Evolutionary conservation across 2,888 invertebrate species (phyloP).

Genomic region (Neocrepidodera transversa): DNA sequence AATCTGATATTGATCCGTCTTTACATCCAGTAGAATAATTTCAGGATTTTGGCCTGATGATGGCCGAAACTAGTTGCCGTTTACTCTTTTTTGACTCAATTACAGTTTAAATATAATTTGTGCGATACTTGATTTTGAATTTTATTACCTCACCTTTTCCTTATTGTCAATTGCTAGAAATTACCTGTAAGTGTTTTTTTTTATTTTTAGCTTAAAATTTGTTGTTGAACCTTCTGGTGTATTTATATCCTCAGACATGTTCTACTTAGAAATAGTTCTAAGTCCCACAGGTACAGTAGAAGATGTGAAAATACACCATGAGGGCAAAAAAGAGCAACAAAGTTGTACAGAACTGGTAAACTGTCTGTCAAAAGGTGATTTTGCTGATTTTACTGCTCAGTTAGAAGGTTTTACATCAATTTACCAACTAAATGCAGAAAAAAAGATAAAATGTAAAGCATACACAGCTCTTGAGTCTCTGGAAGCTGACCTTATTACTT

Average conservation of each 20-base stretch:
- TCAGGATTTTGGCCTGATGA: too few species aligned
- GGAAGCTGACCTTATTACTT: conserved; percentile 84
- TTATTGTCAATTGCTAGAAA: too few species aligned
- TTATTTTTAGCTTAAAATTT: conserved; percentile 76
- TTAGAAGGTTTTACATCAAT: conserved; percentile 83
- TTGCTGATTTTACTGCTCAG: conserved; percentile 90
- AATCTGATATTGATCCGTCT: too few species aligned
- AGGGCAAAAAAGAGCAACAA: conserved; percentile 83
- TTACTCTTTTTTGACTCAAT: too few species aligned
- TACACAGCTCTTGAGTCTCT: conserved; percentile 91
- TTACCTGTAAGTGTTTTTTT: too few species aligned
- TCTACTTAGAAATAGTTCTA: conserved; percentile 89
- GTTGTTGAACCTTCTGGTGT: conserved; percentile 82
- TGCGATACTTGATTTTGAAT: too few species aligned
- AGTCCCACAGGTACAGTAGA: conserved; percentile 84
- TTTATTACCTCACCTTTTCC: too few species aligned
- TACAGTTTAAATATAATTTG: too few species aligned
- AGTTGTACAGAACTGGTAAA: conserved; percentile 89
- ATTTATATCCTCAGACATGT: conserved; percentile 96
- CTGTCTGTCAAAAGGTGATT: conserved; percentile 84
- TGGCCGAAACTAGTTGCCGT: too few species aligned
- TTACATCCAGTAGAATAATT: too few species aligned
- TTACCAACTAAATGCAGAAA: conserved; percentile 93
- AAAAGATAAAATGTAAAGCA: conserved; percentile 92
- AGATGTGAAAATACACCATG: conserved; percentile 92